Percentiles rank a stretch among this genome's conserved stretches.
These are phyloP conservation scores for Tapera naevia DNA, from an alignment of 2,797 vertebrate species.

Conservation along the genomic window DNA sequence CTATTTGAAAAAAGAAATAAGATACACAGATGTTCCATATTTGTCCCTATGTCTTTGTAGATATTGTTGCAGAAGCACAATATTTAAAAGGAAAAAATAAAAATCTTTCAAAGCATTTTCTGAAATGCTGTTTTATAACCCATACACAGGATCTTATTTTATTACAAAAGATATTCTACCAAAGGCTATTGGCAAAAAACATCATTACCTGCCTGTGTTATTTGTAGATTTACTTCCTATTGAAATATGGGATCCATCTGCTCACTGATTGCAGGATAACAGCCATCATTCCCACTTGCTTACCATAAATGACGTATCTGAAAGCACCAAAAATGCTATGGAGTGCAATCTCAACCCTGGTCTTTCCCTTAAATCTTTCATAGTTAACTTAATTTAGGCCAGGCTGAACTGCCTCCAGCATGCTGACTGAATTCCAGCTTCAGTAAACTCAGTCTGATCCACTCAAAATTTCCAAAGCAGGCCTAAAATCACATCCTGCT, in stretches of 20 bases:
- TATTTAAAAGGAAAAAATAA: conserved; percentile 47
- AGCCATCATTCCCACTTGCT: conserved; percentile 24
- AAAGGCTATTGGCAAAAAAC: conserved; percentile 39
- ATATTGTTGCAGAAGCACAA: conserved; percentile 16
- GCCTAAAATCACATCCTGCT: background rate
- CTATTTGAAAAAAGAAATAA: conserved; percentile 15
- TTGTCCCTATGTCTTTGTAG: conserved; percentile 19
- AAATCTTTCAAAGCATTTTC: conserved; percentile 61
- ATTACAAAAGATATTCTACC: conserved; percentile 26
- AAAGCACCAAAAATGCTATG: conserved; percentile 7
- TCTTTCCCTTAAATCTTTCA: conserved; percentile 11
- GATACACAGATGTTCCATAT: conserved; percentile 36
- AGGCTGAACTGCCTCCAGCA: background rate
- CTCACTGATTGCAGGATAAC: conserved; percentile 8
- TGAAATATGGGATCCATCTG: conserved; percentile 64
- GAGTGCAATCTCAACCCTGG: background rate
- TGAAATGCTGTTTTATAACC: conserved; percentile 44
- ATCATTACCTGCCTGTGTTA: conserved; percentile 32
- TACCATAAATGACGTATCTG: conserved; percentile 13
- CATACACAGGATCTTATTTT: conserved; percentile 41
- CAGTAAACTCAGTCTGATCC: background rate
- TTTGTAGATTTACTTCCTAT: conserved; percentile 44
- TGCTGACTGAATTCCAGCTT: background rate
- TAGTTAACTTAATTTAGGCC: conserved; percentile 12
- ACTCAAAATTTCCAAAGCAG: background rate